Evolutionary conservation across 1,140 invertebrate species (phyloP).

Genomic region (Listronotus bonariensis): DNA sequence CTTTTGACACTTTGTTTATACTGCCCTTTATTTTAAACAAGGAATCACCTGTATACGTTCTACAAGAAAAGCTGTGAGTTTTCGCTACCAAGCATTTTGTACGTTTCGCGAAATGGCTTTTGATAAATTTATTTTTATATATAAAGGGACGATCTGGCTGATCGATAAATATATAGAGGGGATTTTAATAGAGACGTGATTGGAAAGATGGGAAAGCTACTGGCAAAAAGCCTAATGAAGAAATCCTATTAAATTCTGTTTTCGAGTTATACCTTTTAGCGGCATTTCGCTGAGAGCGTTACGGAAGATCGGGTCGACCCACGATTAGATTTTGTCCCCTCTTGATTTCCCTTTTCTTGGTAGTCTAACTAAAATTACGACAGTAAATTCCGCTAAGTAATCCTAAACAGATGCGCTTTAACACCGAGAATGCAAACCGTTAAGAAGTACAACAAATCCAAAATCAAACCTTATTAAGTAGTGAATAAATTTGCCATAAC

Average conservation of each 20-base stretch:
- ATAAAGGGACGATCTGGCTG: neutral
- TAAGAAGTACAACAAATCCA: too few relatives aligned
- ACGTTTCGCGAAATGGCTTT: conserved; percentile 8
- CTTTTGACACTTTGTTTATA: too few relatives aligned
- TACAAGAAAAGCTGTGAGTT: conserved; percentile 19
- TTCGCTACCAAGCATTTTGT: conserved; percentile 26
- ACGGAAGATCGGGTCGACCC: neutral
- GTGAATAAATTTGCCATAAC: too few relatives aligned
- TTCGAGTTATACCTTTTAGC: conserved; percentile 33
- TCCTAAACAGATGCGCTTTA: too few relatives aligned
- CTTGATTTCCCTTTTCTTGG: conserved; percentile 23
- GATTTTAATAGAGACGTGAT: conserved; percentile 35
- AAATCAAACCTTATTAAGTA: too few relatives aligned
- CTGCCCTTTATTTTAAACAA: too few relatives aligned
- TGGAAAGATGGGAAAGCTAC: conserved; percentile 28
- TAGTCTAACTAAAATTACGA: too few relatives aligned
- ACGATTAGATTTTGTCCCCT: conserved; percentile 32
- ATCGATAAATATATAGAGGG: conserved; percentile 34
- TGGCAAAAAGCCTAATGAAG: conserved; percentile 38
- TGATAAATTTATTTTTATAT: conserved; percentile 16
- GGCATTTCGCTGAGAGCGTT: conserved; percentile 16
- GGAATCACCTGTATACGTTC: too few relatives aligned
- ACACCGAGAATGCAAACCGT: too few relatives aligned
- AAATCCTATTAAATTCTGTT: conserved; percentile 41
- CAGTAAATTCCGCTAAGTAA: too few relatives aligned